Conservation (phyloP, 2,797 vertebrate species). For the Orestias chungarensis region DNA sequence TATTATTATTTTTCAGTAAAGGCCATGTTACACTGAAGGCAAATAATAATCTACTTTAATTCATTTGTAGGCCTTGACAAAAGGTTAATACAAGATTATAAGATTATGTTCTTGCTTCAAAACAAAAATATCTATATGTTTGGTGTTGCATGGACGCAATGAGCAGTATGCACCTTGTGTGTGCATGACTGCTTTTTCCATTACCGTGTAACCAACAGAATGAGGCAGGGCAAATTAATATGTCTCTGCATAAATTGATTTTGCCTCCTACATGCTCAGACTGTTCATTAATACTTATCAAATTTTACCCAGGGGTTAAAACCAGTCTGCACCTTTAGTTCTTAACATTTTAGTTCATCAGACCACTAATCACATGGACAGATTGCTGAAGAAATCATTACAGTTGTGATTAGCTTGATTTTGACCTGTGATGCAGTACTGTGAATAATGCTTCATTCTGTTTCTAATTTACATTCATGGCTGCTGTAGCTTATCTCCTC, state of each 20-base stretch:
- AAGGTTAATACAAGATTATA: conserved; percentile 28
- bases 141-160: conserved; percentile 27
- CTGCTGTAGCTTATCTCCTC: conserved; percentile 48
- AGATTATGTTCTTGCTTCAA: conserved; percentile 30
- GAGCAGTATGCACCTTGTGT: conserved; percentile 53
- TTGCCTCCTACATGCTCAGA: conserved; percentile 60
- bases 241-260: conserved; percentile 67
- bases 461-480: conserved; percentile 57
- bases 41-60: conserved; percentile 39
- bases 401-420: conserved; percentile 66
- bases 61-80: conserved; percentile 23
- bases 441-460: conserved; percentile 45
- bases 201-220: conserved; percentile 65
- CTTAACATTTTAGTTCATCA: conserved; percentile 47
- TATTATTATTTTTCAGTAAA: conserved; percentile 5
- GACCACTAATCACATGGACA: conserved; percentile 55
- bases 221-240: conserved; percentile 64
- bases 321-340: conserved; percentile 41
- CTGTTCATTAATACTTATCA: conserved; percentile 67
- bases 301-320: conserved; percentile 49
- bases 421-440: conserved; percentile 35
- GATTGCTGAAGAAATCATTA: conserved; percentile 52
- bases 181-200: conserved; percentile 72
- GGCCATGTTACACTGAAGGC: conserved; percentile 21
- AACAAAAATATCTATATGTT: conserved; percentile 38